Percentiles rank a stretch among this genome's conserved stretches.
Conservation (phyloP, 2,113 vertebrate species). For the Solenodon paradoxus region DNA sequence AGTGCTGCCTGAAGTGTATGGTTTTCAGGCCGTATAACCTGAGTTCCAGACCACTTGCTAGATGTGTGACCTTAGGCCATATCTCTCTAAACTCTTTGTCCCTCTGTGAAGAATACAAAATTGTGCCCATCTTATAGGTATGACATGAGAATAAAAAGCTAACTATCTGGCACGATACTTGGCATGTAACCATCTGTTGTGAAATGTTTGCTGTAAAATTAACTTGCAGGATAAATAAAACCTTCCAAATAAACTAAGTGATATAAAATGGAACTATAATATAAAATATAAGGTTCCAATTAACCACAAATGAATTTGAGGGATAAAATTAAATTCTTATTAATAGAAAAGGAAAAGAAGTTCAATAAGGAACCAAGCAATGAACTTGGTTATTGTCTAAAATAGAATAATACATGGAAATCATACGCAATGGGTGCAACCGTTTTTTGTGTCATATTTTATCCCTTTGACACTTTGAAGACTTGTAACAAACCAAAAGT, state of each 20-base stretch:
- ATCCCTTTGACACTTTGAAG: constrained; percentile 36
- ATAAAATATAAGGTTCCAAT: background rate
- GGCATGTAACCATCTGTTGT: background rate
- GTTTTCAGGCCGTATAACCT: background rate
- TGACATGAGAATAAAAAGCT: background rate
- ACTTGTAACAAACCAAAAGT: background rate
- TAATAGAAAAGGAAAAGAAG: constrained; percentile 57
- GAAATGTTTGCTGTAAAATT: background rate
- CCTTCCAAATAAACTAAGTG: background rate
- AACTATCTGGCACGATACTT: background rate
- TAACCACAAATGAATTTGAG: constrained; percentile 4
- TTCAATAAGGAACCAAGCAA: constrained; percentile 40
- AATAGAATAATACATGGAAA: constrained; percentile 73
- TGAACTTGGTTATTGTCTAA: constrained; percentile 61
- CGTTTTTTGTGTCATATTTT: constrained; percentile 32
- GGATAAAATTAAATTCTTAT: constrained; percentile 52
- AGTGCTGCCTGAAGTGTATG: background rate
- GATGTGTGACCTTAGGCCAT: background rate
- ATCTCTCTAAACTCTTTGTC: background rate
- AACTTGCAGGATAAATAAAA: background rate
- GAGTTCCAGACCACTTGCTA: background rate
- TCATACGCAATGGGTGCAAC: constrained; percentile 38
- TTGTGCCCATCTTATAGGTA: background rate
- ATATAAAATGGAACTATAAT: background rate
- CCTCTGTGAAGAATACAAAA: background rate